Conservation (phyloP, 1,140 invertebrate genomes). For the Sitophilus oryzae region DNA sequence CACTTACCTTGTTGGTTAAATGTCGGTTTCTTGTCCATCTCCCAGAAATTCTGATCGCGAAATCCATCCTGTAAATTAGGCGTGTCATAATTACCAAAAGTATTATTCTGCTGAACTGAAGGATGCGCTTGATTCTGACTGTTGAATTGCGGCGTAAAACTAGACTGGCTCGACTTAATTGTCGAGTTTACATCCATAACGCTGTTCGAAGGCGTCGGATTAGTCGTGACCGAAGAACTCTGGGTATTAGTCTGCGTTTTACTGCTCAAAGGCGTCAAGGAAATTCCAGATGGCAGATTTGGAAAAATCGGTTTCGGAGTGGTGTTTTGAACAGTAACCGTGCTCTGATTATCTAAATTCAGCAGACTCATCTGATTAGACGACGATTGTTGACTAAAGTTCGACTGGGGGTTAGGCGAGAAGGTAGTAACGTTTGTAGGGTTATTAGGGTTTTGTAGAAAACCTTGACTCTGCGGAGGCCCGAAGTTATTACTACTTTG, state of each 20-base stretch:
- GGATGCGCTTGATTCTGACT: neutral
- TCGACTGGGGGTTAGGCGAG: neutral
- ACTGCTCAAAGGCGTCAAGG: constrained; percentile 23
- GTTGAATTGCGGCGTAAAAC: neutral
- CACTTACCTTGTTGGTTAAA: constrained; percentile 26
- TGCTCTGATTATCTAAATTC: constrained; percentile 27
- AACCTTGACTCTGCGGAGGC: constrained; percentile 1
- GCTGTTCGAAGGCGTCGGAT: neutral
- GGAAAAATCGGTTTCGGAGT: constrained; percentile 11
- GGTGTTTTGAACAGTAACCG: constrained; percentile 13
- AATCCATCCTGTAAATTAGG: constrained; percentile 4
- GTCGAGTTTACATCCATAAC: constrained; percentile 5
- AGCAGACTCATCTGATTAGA: constrained; percentile 20
- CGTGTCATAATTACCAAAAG: neutral
- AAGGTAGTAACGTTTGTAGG: neutral
- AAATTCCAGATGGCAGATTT: constrained; percentile 25
- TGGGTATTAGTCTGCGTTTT: constrained; percentile 6
- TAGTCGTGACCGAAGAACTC: neutral
- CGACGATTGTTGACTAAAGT: constrained; percentile 6
- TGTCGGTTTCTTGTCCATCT: constrained; percentile 22
- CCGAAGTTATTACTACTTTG: neutral
- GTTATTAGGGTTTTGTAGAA: neutral
- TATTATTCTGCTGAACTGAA: neutral
- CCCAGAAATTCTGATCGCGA: constrained; percentile 29
- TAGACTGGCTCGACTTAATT: neutral